Evolutionary conservation across 2,113 vertebrate genomes (phyloP), one percentile per base, ranked within the genome.

Genomic region (Thamnophis sirtalis): DNA sequence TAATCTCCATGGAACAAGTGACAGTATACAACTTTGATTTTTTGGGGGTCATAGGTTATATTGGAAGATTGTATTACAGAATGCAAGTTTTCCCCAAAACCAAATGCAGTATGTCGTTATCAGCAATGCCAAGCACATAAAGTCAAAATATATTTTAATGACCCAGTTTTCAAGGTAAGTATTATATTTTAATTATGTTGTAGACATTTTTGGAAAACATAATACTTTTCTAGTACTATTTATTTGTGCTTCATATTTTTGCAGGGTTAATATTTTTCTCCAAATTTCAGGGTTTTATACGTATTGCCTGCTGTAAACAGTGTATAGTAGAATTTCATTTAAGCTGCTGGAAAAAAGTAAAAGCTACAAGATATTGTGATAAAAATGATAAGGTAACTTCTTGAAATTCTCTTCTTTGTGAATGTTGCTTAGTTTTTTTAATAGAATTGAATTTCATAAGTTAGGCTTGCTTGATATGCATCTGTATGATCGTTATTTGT

Each of bases 81-180:
- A 86, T 99, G 99, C 95, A 98, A 53, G 94, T 99, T 99, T 94
- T 98, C 98, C 51, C 99, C 99, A 49, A 91, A 95, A 49, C 98
- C 99, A 1, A 98, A 99, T 94, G 99, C 98, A 3, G 4, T 98
- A 33, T 99, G 99, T 95, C 98, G 97, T 0, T 98, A 98, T 5
- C 97, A 97, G 50, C 97, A 98, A 26, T 98, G 98, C 92, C 94
- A 92, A 28, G 96, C 97, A 9, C 94, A 97, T 92, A 99, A 99
- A 96, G 92, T 97, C 58, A 97, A 99, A 92, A 99, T 99, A 88
- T 99, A 98, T 96, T 97, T 99, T 92, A 98, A 98, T 5, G 99
- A 99, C 84, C 99, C 99, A 4, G 98, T 99, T 95, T 99, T 99
- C 90, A 99, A 99, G 98, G 99, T 99, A 97, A 95, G 7, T 43